A percentile compares a stretch with the other conserved stretches of the same genome.
Conservation (phyloP, 2,797 vertebrate genomes). For the Muscicapa comitata region DNA sequence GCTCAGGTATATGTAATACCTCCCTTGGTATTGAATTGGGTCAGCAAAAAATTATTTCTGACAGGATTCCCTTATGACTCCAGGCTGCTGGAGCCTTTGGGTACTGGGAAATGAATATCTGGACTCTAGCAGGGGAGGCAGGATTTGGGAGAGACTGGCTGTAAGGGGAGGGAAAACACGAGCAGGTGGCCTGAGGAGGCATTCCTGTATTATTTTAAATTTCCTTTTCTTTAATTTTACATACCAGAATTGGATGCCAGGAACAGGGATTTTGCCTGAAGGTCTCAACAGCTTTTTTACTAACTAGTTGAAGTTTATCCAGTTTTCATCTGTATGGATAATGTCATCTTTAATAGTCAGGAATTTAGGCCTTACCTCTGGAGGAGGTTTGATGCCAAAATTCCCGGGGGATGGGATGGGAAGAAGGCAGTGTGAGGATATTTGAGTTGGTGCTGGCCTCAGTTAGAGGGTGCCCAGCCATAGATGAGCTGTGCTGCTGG, state of each 20-base stretch:
- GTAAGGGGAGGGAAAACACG: background rate
- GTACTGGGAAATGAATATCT: background rate
- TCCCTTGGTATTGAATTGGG: background rate
- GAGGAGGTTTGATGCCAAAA: background rate
- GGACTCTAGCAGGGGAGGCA: fast-evolving
- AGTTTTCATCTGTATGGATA: background rate
- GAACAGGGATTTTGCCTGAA: background rate
- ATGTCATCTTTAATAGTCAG: background rate
- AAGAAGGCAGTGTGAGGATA: background rate
- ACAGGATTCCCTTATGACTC: background rate
- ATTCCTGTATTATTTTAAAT: background rate
- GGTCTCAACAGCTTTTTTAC: background rate
- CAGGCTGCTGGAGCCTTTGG: background rate
- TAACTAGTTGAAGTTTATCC: background rate
- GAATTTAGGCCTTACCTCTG: background rate
- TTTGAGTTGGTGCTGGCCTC: background rate
- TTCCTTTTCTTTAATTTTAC: background rate
- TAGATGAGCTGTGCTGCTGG: background rate
- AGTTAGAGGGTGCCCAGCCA: background rate
- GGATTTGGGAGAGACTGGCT: background rate
- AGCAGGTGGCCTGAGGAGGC: background rate
- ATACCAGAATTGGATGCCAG: background rate
- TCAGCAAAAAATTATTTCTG: background rate
- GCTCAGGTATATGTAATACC: background rate
- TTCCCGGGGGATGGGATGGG: background rate